Percentiles rank a stretch among this genome's conserved stretches.
These are phyloP conservation scores for Phocides pigmalion DNA, from an alignment of 1,140 invertebrate species.

Conservation along the genomic window DNA sequence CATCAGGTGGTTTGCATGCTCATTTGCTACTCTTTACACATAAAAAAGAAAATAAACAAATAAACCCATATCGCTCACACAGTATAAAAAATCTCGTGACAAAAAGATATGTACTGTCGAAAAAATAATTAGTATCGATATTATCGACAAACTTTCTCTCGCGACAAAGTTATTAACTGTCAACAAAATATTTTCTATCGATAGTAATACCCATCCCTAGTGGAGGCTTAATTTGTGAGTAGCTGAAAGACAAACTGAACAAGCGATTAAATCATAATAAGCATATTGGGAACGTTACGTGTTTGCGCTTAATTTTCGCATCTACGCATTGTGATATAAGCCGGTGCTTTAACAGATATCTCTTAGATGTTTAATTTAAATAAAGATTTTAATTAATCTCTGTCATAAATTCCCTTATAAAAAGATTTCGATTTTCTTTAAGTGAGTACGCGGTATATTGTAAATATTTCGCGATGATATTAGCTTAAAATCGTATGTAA, in stretches of 20 bases:
- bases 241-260: conserved; percentile 17
- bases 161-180: not conserved
- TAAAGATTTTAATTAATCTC: not conserved
- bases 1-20: too few species aligned
- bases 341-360: not conserved
- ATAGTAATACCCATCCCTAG: conserved; percentile 11
- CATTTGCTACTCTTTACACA: too few species aligned
- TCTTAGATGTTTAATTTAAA: not conserved
- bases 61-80: too few species aligned
- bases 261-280: conserved; percentile 22
- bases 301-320: conserved; percentile 10
- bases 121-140: too few species aligned
- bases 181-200: not conserved
- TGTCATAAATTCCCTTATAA: not conserved
- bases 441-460: too few species aligned
- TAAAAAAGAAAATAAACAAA: too few species aligned
- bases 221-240: conserved; percentile 14
- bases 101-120: too few species aligned
- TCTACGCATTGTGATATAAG: not conserved
- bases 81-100: too few species aligned
- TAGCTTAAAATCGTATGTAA: too few species aligned
- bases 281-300: conserved; percentile 10
- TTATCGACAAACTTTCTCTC: not conserved
- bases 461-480: too few species aligned
- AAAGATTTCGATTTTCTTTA: too few species aligned